Evolutionary conservation across 2,888 invertebrate species (phyloP).

Genomic region (Parnassius smintheus): DNA sequence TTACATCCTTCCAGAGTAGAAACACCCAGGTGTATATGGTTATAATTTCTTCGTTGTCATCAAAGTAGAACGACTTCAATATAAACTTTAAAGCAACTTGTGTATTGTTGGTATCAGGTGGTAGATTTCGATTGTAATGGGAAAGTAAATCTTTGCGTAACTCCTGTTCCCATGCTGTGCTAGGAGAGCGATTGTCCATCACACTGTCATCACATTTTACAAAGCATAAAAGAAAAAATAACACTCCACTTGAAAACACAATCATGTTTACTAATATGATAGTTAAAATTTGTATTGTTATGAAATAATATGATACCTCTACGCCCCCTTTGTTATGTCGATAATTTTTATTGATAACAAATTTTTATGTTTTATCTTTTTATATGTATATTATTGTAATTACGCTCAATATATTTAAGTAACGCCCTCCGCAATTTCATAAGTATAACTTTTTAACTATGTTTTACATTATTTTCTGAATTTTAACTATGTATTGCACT

Average conservation of each 20-base stretch:
- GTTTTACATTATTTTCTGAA: too few relatives aligned
- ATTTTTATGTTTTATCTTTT: too few relatives aligned
- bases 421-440: too few relatives aligned
- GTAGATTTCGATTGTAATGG: background rate
- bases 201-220: constrained; percentile 17
- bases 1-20: constrained; percentile 36
- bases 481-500: too few relatives aligned
- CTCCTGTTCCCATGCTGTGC: constrained; percentile 20
- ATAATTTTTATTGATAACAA: too few relatives aligned
- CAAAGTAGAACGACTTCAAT: constrained; percentile 43
- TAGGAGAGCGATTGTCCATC: constrained; percentile 15
- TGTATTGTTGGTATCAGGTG: constrained; percentile 23
- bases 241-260: background rate
- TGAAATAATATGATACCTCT: background rate
- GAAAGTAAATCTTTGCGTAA: constrained; percentile 7
- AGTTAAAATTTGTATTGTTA: background rate
- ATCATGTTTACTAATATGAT: background rate
- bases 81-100: constrained; percentile 34
- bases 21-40: constrained; percentile 33
- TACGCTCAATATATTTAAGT: too few relatives aligned
- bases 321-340: constrained; percentile 9
- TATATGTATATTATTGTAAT: too few relatives aligned
- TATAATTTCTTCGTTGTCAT: constrained; percentile 38
- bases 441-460: too few relatives aligned
- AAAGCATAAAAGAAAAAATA: constrained; percentile 1